These are phyloP conservation scores for Hyposoter didymator DNA, from an alignment of 2,888 invertebrate species.

Conservation along the genomic window DNA sequence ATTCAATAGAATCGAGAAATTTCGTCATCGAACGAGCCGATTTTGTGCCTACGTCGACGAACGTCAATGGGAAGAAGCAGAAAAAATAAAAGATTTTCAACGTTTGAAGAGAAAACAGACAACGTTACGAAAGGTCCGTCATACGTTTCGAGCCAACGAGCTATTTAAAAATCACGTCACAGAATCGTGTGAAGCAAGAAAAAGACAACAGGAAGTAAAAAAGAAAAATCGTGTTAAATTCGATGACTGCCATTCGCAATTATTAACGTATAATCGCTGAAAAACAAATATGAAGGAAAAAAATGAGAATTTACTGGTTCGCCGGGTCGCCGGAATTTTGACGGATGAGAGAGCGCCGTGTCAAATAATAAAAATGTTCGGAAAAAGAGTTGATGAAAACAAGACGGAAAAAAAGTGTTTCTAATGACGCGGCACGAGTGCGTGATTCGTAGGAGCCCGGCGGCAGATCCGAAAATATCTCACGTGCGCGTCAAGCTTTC, in stretches of 20 bases:
- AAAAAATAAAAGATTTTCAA: background rate
- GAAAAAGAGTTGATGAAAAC: constrained; percentile 17
- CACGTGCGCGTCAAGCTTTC: constrained; percentile 76
- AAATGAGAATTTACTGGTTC: background rate
- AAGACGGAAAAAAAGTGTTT: constrained; percentile 55
- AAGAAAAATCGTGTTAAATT: background rate
- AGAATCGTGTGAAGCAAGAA: background rate
- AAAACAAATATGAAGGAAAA: constrained; percentile 3
- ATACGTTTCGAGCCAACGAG: background rate
- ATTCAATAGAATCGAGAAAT: background rate
- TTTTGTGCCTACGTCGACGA: background rate
- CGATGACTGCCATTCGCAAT: background rate
- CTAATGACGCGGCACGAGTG: constrained; percentile 67
- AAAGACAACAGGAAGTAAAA: background rate
- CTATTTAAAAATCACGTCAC: background rate
- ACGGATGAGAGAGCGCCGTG: constrained; percentile 11
- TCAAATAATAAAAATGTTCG: background rate
- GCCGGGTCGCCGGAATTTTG: constrained; percentile 3
- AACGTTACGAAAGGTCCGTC: background rate
- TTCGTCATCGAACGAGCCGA: background rate
- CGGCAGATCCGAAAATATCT: constrained; percentile 77
- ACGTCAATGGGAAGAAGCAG: background rate
- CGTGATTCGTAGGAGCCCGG: constrained; percentile 68
- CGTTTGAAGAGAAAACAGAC: background rate
- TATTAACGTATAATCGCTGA: background rate